Percentiles rank a stretch among this genome's conserved stretches.
Conservation (phyloP, 2,113 vertebrate genomes). For the Serinus canaria region DNA sequence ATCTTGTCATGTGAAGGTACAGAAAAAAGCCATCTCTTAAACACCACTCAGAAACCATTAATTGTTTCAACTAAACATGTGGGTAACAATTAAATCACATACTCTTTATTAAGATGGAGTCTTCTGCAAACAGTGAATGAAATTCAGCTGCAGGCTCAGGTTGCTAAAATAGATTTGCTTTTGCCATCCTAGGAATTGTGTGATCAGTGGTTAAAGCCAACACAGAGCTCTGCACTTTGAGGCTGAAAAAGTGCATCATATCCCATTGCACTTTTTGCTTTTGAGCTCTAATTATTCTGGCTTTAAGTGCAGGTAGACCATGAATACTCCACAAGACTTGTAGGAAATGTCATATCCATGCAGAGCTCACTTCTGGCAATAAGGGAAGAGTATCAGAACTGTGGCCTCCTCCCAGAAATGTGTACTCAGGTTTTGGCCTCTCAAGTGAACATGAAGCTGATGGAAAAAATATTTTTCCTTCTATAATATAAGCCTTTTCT, state of each 20-base stretch:
- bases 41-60: background rate
- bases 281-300: background rate
- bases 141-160: background rate
- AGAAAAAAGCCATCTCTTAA: background rate
- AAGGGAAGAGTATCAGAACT: background rate
- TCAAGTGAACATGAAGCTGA: background rate
- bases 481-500: background rate
- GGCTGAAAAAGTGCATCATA: background rate
- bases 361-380: background rate
- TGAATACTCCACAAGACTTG: rapidly evolving
- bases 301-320: background rate
- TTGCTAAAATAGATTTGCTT: background rate
- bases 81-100: background rate
- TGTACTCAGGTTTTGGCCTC: background rate
- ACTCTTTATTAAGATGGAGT: background rate
- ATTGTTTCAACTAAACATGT: background rate
- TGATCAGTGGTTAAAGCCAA: background rate
- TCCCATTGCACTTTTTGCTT: background rate
- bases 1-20: background rate
- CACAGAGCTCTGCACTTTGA: background rate
- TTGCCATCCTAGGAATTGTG: background rate
- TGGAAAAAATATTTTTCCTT: background rate
- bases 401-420: background rate
- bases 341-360: background rate
- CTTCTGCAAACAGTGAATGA: background rate